phyloP scores from a whole-genome alignment of 2,113 vertebrate species.

The Pelecanoides urinatrix region DNA sequence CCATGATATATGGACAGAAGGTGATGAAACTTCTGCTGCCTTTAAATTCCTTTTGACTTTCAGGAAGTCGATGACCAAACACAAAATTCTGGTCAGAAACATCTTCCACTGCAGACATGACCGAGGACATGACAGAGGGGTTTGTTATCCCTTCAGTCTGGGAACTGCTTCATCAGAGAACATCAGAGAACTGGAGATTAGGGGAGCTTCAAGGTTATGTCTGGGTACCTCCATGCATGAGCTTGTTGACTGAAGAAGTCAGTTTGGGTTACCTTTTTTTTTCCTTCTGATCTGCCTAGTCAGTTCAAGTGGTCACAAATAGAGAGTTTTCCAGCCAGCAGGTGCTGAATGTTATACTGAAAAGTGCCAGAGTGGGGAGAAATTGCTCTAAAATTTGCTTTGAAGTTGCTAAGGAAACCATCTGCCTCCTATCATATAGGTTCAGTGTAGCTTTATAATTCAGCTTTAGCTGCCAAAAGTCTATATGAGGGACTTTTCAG shows the following conservation, averaged over 20 bases:
- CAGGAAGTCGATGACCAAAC: background rate
- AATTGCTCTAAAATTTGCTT: constrained; percentile 32
- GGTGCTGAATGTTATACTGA: background rate
- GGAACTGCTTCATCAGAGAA: background rate
- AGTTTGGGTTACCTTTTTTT: background rate
- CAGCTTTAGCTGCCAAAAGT: background rate
- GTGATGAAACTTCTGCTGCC: background rate
- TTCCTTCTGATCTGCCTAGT: background rate
- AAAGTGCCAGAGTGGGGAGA: constrained; percentile 29
- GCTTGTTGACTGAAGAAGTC: background rate
- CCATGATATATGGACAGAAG: background rate
- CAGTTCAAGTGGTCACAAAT: background rate
- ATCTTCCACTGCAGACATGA: background rate
- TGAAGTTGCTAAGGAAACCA: constrained; percentile 5
- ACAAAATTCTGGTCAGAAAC: background rate
- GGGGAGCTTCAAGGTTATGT: background rate
- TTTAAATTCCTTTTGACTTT: background rate
- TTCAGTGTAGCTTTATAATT: background rate
- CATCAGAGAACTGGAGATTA: background rate
- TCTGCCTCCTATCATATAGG: background rate
- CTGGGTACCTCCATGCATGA: background rate
- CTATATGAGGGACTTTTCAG: background rate
- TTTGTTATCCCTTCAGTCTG: background rate
- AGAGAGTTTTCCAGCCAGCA: background rate
- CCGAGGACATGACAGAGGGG: rapidly evolving